Conservation (phyloP, 2,797 vertebrate species). For the Pseudomugil tenellus region DNA sequence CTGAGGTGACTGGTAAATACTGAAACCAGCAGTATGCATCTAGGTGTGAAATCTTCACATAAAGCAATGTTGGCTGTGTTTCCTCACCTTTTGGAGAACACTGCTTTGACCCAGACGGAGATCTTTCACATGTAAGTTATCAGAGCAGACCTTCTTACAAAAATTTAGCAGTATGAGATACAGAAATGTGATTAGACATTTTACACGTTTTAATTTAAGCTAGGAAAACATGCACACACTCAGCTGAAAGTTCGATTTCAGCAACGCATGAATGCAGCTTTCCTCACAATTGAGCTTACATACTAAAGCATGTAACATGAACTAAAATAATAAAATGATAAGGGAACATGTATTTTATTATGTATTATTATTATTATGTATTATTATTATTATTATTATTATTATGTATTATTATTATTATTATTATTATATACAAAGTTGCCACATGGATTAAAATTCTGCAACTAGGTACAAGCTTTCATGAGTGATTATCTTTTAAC, state of each 20-base stretch:
- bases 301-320: not conserved
- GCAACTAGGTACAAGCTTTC: too few species aligned
- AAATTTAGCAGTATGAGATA: not conserved
- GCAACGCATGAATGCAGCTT: not conserved
- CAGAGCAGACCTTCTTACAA: not conserved
- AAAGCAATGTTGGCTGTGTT: conserved; percentile 72
- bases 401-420: too few species aligned
- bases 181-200: not conserved
- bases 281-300: too few species aligned
- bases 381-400: too few species aligned
- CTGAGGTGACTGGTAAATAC: not conserved
- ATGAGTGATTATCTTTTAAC: too few species aligned
- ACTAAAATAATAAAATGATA: too few species aligned
- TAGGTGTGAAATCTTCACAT: conserved; percentile 70
- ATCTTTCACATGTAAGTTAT: conserved; percentile 83
- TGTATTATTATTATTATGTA: too few species aligned
- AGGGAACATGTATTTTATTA: too few species aligned
- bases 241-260: conserved; percentile 1
- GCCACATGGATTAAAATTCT: too few species aligned
- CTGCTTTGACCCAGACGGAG: conserved; percentile 75
- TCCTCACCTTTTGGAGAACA: conserved; percentile 79
- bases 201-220: not conserved
- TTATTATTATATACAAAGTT: too few species aligned
- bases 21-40: conserved; percentile 74
- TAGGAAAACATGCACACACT: not conserved